Evolutionary conservation across 2,113 vertebrate species (phyloP).

Genomic region (Neotoma lepida): DNA sequence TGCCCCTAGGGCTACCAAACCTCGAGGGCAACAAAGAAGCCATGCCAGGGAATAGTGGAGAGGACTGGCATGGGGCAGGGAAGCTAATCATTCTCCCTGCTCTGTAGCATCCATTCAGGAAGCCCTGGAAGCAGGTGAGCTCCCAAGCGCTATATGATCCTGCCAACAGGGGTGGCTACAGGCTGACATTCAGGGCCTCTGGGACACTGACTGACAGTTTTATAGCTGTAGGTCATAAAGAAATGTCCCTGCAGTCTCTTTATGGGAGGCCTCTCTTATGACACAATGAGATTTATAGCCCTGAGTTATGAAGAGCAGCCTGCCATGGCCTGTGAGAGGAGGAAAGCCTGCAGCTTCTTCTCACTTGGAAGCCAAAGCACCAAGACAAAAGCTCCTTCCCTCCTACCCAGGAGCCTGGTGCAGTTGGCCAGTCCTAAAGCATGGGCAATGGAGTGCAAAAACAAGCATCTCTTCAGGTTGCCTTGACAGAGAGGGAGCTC

Average conservation of each 20-base stretch:
- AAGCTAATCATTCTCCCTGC: not conserved
- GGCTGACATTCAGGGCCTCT: not conserved
- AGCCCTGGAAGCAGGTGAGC: not conserved
- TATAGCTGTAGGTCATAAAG: conserved; percentile 63
- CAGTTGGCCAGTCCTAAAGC: not conserved
- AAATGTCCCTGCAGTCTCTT: conserved; percentile 63
- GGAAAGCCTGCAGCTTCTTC: not conserved
- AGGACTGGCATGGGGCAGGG: not conserved
- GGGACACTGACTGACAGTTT: conserved; percentile 68
- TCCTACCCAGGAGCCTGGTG: not conserved
- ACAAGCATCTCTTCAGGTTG: not conserved
- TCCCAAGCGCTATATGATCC: not conserved
- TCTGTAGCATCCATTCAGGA: not conserved
- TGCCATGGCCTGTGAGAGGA: not conserved
- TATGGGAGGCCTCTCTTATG: conserved; percentile 15
- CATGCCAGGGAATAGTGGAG: not conserved
- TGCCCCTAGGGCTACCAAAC: not conserved
- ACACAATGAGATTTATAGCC: conserved; percentile 47
- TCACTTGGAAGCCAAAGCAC: not conserved
- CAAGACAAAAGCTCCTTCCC: not conserved
- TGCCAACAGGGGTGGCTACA: conserved; percentile 22
- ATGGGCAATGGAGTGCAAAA: not conserved
- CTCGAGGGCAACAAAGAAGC: not conserved
- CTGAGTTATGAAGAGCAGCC: not conserved
- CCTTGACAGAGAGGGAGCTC: not conserved